phyloP scores from a whole-genome alignment of 2,797 vertebrate genomes.

The Tragopan temminckii region DNA sequence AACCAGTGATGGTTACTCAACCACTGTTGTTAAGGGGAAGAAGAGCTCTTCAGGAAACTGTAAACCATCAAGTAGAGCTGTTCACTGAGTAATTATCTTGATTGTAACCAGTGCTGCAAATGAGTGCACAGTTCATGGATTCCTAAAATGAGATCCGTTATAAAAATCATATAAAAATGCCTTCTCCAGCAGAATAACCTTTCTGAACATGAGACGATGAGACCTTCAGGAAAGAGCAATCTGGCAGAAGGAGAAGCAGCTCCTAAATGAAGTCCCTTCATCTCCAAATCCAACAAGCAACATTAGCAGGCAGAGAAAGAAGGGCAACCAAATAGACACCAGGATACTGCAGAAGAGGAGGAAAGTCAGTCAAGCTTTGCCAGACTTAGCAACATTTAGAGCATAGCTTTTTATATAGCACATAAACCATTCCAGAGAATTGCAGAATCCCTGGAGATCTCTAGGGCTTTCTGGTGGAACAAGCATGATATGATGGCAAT shows the following conservation, averaged over 20 bases:
- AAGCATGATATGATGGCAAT: rapidly evolving
- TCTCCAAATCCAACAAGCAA: neutral
- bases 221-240: neutral
- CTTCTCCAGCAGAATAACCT: neutral
- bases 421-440: neutral
- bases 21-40: neutral
- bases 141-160: neutral
- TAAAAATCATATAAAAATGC: neutral
- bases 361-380: neutral
- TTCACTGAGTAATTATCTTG: neutral
- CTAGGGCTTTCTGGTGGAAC: neutral
- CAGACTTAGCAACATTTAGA: neutral
- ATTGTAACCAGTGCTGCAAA: neutral
- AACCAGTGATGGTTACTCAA: neutral
- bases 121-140: neutral
- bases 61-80: neutral
- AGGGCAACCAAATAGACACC: neutral
- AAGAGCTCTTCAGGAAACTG: neutral
- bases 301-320: neutral
- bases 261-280: neutral
- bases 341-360: neutral
- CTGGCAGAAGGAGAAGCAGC: neutral
- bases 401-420: neutral
- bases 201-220: neutral
- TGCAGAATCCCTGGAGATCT: neutral